Percentiles rank a stretch among this genome's conserved stretches.
These are phyloP conservation scores for Achroia grisella DNA, from an alignment of 1,140 invertebrate species.

Conservation along the genomic window DNA sequence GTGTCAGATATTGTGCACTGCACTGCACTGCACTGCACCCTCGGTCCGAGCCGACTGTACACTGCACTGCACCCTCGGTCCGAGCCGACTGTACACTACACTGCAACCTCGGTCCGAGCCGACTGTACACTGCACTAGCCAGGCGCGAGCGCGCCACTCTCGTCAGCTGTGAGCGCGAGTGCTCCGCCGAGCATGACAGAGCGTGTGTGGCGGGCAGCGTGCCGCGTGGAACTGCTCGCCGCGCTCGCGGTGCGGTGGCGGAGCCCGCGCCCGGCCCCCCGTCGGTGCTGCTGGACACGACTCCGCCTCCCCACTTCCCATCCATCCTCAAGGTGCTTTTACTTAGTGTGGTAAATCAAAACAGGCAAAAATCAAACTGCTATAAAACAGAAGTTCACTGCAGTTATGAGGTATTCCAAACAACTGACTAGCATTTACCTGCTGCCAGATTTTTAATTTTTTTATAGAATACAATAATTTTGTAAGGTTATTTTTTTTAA, in stretches of 20 bases:
- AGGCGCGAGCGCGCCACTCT: constrained; percentile 52
- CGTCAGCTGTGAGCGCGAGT: constrained; percentile 34
- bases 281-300: background rate
- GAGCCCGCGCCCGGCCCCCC: constrained; percentile 8
- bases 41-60: constrained; percentile 6
- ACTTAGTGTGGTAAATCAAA: too few species aligned
- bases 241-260: constrained; percentile 20
- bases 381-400: too few species aligned
- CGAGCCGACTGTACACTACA: constrained; percentile 5
- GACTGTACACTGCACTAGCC: constrained; percentile 24
- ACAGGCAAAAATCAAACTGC: background rate
- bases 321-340: background rate
- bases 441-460: too few species aligned
- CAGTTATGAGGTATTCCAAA: too few species aligned
- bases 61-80: background rate
- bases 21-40: constrained; percentile 4
- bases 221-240: constrained; percentile 55
- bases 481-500: too few species aligned
- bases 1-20: constrained; percentile 19
- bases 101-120: background rate
- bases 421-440: too few species aligned
- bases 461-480: too few species aligned
- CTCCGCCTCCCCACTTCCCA: constrained; percentile 12
- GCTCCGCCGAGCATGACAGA: constrained; percentile 56
- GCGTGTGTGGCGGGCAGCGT: constrained; percentile 26